Percentiles rank a stretch among this genome's conserved stretches.
phyloP scores from a whole-genome alignment of 2,113 vertebrate genomes.

The Heterochromis multidens region DNA sequence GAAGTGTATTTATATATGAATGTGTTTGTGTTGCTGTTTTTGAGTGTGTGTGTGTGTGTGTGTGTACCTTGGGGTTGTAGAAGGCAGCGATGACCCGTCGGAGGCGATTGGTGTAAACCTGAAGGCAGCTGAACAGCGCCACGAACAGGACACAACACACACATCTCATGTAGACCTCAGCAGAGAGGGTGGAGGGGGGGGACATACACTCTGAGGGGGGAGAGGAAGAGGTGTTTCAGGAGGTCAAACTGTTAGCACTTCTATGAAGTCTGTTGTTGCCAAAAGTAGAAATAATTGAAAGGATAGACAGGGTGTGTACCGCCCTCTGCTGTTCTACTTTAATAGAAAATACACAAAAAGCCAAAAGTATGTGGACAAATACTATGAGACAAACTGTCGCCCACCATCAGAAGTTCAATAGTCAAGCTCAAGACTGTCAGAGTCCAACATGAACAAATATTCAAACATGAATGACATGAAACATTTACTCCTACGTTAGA shows the following conservation, averaged over 20 bases:
- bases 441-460: neutral
- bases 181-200: slow-evolving; percentile 43
- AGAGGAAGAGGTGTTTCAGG: neutral
- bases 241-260: neutral
- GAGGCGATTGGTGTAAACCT: slow-evolving; percentile 83
- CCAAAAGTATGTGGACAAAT: neutral
- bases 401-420: rapidly evolving
- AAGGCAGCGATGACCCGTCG: slow-evolving; percentile 79
- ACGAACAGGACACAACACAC: slow-evolving; percentile 54
- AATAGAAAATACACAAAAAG: neutral
- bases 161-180: slow-evolving; percentile 57
- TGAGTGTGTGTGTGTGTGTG: rapidly evolving
- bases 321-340: neutral
- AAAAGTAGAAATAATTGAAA: too few relatives aligned
- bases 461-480: neutral
- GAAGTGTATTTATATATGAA: neutral
- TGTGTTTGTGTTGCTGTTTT: rapidly evolving
- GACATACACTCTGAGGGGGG: slow-evolving; percentile 49
- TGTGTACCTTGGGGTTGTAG: slow-evolving; percentile 83
- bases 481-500: neutral
- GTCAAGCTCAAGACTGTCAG: neutral
- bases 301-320: neutral
- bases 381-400: neutral
- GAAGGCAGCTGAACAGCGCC: slow-evolving; percentile 73
- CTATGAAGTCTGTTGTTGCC: too few relatives aligned